Evolutionary conservation across 2,888 invertebrate species (phyloP).

Genomic region (Ophonus ardosiacus): DNA sequence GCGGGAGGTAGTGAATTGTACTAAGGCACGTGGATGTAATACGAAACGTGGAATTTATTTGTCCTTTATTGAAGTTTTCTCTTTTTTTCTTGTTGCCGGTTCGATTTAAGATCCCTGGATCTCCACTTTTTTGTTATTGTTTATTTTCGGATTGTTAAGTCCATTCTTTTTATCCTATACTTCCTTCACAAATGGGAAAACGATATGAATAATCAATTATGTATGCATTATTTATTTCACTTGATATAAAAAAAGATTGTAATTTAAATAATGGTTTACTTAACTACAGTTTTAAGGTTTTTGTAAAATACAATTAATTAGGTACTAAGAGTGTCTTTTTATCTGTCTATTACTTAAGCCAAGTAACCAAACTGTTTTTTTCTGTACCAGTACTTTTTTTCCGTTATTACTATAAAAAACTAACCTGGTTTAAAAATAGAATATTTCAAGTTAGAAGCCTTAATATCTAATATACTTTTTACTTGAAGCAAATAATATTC

Average conservation of each 20-base stretch:
- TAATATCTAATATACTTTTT: no score
- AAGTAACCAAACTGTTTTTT: background rate
- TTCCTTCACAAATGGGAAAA: slow-evolving; percentile 1
- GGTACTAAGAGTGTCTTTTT: background rate
- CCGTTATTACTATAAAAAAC: background rate
- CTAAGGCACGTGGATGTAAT: slow-evolving; percentile 50
- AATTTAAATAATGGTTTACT: background rate
- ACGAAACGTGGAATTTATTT: slow-evolving; percentile 44
- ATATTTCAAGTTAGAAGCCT: no score
- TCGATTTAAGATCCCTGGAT: slow-evolving; percentile 3
- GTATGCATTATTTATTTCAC: background rate
- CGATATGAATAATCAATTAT: slow-evolving; percentile 27
- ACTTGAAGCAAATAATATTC: no score
- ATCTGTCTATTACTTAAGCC: background rate
- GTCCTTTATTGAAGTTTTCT: slow-evolving; percentile 21
- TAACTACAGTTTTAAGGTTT: background rate
- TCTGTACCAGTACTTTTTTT: no score
- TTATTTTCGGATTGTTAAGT: slow-evolving; percentile 31
- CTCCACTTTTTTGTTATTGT: slow-evolving; percentile 16
- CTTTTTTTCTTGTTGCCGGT: slow-evolving; percentile 7
- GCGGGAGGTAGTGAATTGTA: slow-evolving; percentile 22
- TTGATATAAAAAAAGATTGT: background rate
- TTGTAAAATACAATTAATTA: background rate
- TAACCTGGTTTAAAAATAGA: background rate
- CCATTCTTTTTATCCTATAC: background rate